Percentiles rank a stretch among this genome's conserved stretches.
phyloP scores from a whole-genome alignment of 2,888 invertebrate genomes.

The Phragmatobia fuliginosa region DNA sequence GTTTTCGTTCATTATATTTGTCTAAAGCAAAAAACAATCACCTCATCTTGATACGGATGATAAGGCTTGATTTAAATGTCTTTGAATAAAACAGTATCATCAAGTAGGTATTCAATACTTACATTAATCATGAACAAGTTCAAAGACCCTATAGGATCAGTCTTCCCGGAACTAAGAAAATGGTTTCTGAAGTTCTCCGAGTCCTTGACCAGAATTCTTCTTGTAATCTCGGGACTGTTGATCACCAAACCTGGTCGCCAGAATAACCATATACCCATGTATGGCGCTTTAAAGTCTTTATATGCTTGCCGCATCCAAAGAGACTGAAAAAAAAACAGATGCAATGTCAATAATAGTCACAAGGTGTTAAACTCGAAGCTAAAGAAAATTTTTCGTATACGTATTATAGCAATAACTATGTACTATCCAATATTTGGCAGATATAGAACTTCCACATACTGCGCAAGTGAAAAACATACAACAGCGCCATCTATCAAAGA shows the following conservation, averaged over 20 bases:
- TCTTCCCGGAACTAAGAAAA: constrained; percentile 59
- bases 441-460: too few species aligned
- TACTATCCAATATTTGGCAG: too few species aligned
- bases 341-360: neutral
- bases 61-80: neutral
- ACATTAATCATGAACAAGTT: constrained; percentile 68
- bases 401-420: too few species aligned
- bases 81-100: neutral
- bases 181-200: constrained; percentile 65
- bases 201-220: constrained; percentile 67
- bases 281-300: constrained; percentile 54
- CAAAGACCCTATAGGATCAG: constrained; percentile 64
- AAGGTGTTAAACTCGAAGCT: too few species aligned
- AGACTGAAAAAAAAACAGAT: constrained; percentile 48
- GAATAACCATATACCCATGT: constrained; percentile 72
- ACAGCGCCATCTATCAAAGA: too few species aligned
- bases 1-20: too few species aligned
- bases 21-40: too few species aligned
- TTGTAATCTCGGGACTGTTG: constrained; percentile 65
- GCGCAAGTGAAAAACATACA: too few species aligned
- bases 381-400: too few species aligned
- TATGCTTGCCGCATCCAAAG: constrained; percentile 64
- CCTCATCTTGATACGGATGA: too few species aligned
- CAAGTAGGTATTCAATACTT: too few species aligned
- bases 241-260: constrained; percentile 71